Evolutionary conservation across 2,113 vertebrate genomes (phyloP), one percentile per base, ranked within the genome.

Genomic region (Aepyceros melampus): DNA sequence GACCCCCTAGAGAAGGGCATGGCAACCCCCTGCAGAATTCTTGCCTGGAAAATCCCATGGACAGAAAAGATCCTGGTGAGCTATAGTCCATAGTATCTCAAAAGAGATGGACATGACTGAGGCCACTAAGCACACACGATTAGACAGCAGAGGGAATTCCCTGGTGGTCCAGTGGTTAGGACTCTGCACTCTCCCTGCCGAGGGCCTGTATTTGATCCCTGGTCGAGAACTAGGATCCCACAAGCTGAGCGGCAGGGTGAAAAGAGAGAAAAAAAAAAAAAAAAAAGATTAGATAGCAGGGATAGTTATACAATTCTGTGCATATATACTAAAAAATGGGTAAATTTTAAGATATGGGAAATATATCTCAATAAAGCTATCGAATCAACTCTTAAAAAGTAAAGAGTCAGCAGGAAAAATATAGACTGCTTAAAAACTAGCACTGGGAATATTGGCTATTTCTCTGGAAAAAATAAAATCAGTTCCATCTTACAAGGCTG

Each of bases 401-500:
- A 95, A 36, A 9, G 43, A 81, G 43, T 56, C 47, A 86, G n/a
- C 19, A 74, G 51, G 53, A 86, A 78, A 86, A 89, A 6, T n/a
- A 88, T 1, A 83, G 12, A 89, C 6, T 67, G 64, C 19, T 92
- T 40, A 62, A 74, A 79, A 89, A 78, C 25, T 40, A 40, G 9
- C 17, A 74, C 31, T 78, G 55, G 51, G 71, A 86, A 94, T 95
- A 67, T 0, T 67, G 67, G 64, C 89, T 76, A 78, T 12, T 94
- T 17, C 53, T 93, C 87, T 78, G 71, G 89, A 31, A 84, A 92
- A 95, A 87, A 45, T 43, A 49, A 95, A 93, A 86, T 91, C 92
- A 51, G 90, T 51, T 88, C 36, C n/a, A 51, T 55, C 16, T 78
- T 62, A 78, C 40, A 96, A 71, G 15, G 60, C 7, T 87, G 47